Evolutionary conservation across 2,113 vertebrate genomes (phyloP).

Genomic region (Epinephelus lanceolatus): DNA sequence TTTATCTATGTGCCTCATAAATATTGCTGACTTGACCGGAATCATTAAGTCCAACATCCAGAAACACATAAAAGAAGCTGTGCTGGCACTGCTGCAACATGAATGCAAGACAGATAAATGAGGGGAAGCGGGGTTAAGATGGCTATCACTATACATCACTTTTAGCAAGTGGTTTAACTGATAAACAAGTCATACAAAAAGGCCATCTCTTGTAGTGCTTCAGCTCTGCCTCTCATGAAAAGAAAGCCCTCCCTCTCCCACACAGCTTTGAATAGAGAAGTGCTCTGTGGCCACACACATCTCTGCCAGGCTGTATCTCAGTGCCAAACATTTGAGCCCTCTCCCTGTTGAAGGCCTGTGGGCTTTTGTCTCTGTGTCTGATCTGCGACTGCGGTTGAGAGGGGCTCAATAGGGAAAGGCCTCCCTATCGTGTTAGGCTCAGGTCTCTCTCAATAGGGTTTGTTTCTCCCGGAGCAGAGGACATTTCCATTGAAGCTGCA

Average conservation of each 20-base stretch:
- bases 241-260: conserved; percentile 54
- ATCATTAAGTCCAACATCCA: background rate
- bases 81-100: background rate
- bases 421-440: conserved; percentile 56
- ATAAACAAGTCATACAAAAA: conserved; percentile 58
- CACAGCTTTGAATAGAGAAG: conserved; percentile 62
- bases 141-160: conserved; percentile 50
- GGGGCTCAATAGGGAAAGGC: conserved; percentile 55
- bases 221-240: conserved; percentile 41
- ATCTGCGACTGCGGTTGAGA: conserved; percentile 54
- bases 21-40: conserved; percentile 18
- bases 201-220: conserved; percentile 40
- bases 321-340: conserved; percentile 76
- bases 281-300: conserved; percentile 70
- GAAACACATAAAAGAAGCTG: background rate
- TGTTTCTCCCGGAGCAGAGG: conserved; percentile 47
- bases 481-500: conserved; percentile 36
- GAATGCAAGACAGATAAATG: conserved; percentile 14
- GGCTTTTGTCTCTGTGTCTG: conserved; percentile 71
- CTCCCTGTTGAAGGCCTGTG: conserved; percentile 52
- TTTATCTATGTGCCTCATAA: conserved; percentile 8
- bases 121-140: conserved; percentile 35
- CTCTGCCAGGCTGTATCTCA: conserved; percentile 56
- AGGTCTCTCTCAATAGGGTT: conserved; percentile 50
- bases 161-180: conserved; percentile 57